These are phyloP conservation scores for Poecilia velifera DNA, from an alignment of 2,797 vertebrate species.

Conservation along the genomic window DNA sequence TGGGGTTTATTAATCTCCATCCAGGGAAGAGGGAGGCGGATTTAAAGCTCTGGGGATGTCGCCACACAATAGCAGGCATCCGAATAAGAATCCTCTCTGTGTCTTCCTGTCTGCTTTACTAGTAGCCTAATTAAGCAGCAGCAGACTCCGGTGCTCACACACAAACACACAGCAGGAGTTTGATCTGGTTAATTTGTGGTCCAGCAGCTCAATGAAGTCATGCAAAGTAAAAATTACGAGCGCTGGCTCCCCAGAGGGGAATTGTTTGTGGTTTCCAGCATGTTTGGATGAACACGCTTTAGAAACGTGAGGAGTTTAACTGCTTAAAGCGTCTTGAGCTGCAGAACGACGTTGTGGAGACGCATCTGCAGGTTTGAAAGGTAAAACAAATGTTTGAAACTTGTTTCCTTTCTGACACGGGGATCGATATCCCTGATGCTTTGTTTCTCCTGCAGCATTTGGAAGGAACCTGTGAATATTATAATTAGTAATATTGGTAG, in stretches of 20 bases:
- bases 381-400: not conserved
- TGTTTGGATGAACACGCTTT: constrained; percentile 2
- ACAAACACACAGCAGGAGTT: constrained; percentile 27
- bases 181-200: constrained; percentile 23
- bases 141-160: constrained; percentile 42
- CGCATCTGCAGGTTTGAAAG: not conserved
- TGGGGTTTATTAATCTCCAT: constrained; percentile 26
- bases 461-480: not conserved
- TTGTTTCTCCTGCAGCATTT: not conserved
- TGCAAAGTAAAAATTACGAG: constrained; percentile 25
- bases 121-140: constrained; percentile 58
- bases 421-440: not conserved
- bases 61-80: constrained; percentile 35
- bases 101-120: constrained; percentile 46
- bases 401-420: not conserved
- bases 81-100: constrained; percentile 34
- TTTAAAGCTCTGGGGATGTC: constrained; percentile 24
- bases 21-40: not conserved
- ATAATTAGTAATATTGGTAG: not conserved
- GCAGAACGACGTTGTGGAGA: not conserved
- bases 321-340: not conserved
- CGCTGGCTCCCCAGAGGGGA: constrained; percentile 17
- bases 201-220: constrained; percentile 28
- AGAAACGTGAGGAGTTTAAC: constrained; percentile 16
- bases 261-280: constrained; percentile 20